Evolutionary conservation across 2,888 invertebrate genomes (phyloP).

Genomic region (Trachelus troglodyta): DNA sequence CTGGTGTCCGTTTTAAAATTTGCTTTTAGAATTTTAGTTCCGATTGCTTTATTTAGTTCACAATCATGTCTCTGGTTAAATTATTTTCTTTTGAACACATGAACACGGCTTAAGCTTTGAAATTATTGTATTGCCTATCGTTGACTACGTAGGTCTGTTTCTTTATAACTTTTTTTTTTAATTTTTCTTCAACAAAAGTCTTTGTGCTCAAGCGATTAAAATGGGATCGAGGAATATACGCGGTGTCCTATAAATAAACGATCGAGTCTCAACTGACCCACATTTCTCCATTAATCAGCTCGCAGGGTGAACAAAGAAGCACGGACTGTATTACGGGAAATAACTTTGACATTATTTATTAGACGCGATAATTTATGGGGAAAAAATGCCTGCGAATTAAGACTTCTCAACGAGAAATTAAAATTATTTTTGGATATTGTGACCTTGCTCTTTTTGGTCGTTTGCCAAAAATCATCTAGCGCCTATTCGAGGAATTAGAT

Average conservation of each 20-base stretch:
- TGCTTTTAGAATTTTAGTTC: neutral
- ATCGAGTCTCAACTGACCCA: conserved; percentile 13
- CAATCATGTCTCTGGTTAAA: neutral
- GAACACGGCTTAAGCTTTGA: too few species aligned
- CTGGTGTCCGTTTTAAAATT: neutral
- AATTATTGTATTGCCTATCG: too few species aligned
- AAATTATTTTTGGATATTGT: neutral
- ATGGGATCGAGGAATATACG: conserved; percentile 3
- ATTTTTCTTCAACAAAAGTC: neutral
- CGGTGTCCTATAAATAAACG: conserved; percentile 15
- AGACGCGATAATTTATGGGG: too few species aligned
- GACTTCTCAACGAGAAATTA: neutral
- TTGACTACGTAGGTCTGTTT: too few species aligned
- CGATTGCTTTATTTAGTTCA: neutral
- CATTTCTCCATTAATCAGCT: conserved; percentile 4
- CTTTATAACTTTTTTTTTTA: too few species aligned
- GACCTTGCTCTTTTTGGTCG: neutral
- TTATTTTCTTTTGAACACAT: neutral
- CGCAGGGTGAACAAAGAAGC: neutral
- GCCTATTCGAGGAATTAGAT: neutral
- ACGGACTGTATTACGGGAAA: neutral
- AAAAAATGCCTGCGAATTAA: too few species aligned
- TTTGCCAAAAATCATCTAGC: neutral
- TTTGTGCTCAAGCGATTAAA: neutral
- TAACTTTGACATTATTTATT: neutral